A percentile compares a stretch with the other conserved stretches of the same genome.
Evolutionary conservation across 2,113 vertebrate species (phyloP).

Genomic region (Lagopus muta): DNA sequence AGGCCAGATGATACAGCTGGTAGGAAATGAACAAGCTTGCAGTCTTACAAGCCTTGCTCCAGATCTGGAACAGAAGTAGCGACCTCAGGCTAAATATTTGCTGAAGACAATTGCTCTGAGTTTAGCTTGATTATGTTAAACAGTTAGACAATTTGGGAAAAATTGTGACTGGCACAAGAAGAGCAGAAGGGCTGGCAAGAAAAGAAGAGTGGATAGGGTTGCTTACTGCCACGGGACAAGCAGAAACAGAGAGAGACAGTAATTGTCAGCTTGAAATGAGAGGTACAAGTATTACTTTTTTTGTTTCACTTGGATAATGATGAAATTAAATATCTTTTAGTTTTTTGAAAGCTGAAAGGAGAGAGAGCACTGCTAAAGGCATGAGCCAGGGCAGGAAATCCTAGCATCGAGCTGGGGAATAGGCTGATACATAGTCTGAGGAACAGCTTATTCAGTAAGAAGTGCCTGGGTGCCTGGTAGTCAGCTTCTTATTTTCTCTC

Average conservation of each 20-base stretch:
- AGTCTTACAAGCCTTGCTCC: not conserved
- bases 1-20: constrained; percentile 37
- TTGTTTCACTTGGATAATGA: not conserved
- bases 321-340: not conserved
- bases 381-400: not conserved
- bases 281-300: not conserved
- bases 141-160: not conserved
- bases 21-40: constrained; percentile 1
- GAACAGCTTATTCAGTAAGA: not conserved
- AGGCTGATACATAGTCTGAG: not conserved
- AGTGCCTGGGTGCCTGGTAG: not conserved
- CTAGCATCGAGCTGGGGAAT: not conserved
- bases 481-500: not conserved
- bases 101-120: constrained; percentile 13
- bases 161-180: not conserved
- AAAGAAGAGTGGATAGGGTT: not conserved
- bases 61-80: constrained; percentile 7
- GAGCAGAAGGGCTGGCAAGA: not conserved
- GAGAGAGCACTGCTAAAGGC: not conserved
- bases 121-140: constrained; percentile 24
- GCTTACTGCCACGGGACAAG: not conserved
- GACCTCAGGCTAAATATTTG: constrained; percentile 22
- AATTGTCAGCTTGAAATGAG: not conserved
- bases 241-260: not conserved
- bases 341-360: not conserved